These are phyloP conservation scores for Achroia grisella DNA, from an alignment of 1,140 invertebrate genomes.

Conservation along the genomic window DNA sequence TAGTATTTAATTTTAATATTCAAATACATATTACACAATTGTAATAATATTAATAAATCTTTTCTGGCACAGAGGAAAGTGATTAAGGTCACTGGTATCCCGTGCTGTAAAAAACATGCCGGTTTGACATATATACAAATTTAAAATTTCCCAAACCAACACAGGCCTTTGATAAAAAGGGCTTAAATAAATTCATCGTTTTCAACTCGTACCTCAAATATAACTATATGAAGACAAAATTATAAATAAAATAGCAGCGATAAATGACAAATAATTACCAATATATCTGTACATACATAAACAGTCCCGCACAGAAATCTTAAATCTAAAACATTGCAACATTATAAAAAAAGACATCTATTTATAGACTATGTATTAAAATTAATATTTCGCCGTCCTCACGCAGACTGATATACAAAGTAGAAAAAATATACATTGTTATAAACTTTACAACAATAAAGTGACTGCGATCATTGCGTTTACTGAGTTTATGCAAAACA, in stretches of 20 bases:
- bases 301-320: constrained; percentile 39
- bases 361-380: constrained; percentile 37
- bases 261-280: constrained; percentile 14
- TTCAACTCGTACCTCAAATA: neutral
- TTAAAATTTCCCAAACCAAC: constrained; percentile 8
- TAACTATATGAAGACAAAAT: neutral
- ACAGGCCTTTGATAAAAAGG: constrained; percentile 5
- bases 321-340: constrained; percentile 50
- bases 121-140: constrained; percentile 35
- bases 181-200: constrained; percentile 10
- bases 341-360: constrained; percentile 41
- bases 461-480: constrained; percentile 4
- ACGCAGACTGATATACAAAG: constrained; percentile 57
- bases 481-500: neutral
- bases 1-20: constrained; percentile 24
- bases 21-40: constrained; percentile 28
- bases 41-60: constrained; percentile 30
- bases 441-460: constrained; percentile 26
- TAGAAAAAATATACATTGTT: constrained; percentile 70
- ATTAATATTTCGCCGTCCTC: constrained; percentile 34
- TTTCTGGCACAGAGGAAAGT: constrained; percentile 28
- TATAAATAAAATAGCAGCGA: neutral
- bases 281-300: constrained; percentile 32
- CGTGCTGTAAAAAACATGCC: constrained; percentile 14
- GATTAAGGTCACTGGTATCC: constrained; percentile 17